A percentile compares a stretch with the other conserved stretches of the same genome.
These are phyloP conservation scores for Cotesia congregata DNA, from an alignment of 2,888 invertebrate species.

Conservation along the genomic window DNA sequence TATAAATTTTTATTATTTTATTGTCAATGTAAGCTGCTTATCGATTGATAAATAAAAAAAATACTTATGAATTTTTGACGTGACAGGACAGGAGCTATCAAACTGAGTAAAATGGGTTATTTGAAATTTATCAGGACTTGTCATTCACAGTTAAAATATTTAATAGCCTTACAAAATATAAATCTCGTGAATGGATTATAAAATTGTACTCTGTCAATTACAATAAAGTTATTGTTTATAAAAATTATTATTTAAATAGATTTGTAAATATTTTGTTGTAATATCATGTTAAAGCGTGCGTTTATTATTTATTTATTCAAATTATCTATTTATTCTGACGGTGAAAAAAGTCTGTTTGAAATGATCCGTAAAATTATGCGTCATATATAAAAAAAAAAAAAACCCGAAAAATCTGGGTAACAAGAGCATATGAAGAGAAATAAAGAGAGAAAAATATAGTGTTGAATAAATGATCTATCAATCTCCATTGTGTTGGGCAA, in stretches of 20 bases:
- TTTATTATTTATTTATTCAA: neutral
- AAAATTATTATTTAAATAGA: neutral
- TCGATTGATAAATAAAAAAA: neutral
- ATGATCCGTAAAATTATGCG: slow-evolving; percentile 1
- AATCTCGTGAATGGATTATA: neutral
- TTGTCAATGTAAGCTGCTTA: no score
- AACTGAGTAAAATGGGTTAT: neutral
- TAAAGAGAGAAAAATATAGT: neutral
- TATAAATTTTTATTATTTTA: no score
- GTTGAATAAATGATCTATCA: slow-evolving; percentile 8
- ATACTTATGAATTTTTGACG: neutral
- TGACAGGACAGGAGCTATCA: neutral
- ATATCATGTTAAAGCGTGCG: neutral
- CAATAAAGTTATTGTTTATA: neutral
- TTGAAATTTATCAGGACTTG: neutral
- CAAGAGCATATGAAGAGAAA: neutral
- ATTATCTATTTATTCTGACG: neutral
- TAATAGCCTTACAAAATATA: neutral
- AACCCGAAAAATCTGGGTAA: neutral
- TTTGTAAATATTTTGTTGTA: neutral
- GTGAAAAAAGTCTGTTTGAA: neutral
- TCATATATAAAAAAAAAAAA: neutral
- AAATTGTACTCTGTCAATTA: neutral
- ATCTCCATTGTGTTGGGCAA: neutral
- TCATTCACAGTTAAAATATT: neutral